Evolutionary conservation across 2,888 invertebrate genomes (phyloP), one percentile per base, ranked within the genome.

Genomic region (Lypha dubia): DNA sequence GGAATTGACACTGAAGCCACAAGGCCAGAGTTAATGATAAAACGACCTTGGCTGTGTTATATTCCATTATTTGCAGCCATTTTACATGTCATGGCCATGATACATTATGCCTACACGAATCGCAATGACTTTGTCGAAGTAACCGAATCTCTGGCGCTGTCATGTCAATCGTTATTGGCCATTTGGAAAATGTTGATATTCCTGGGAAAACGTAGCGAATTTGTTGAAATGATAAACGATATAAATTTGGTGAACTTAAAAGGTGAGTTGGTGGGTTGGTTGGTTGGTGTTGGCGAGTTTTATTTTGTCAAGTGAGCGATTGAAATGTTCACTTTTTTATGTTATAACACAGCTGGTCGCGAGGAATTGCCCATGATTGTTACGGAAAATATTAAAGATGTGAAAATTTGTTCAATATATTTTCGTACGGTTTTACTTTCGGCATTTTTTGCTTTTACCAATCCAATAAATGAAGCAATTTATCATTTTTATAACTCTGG

Each of bases 131-230:
- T 71, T 74, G 41, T 63, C 13, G 79, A 83, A 63, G 68, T 70
- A 1, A 83, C 74, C 15, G 83, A 83, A 41, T 62, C 79, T 11
- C 20, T 83, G 44, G 60, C 83, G 0, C 35, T 79, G 0, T 35
- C 56, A 11, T 79, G 62, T 49, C 83, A 83, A 17, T 63, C 62
- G 4, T 22, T 74, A 11, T 62, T 83, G 58, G 77, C 83, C 46
- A 63, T 83, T 46, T 70, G 56, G 56, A 83, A 83, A 63, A 68
- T 65, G 53, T 51, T 79, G 3, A 68, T 83, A 46, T 79, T 83
- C 7, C 13, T 79, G 0, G 32, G 3, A 0, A 79, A 83, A 49
- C 83, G 79, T 8, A 41, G 9, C 1, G 17, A 68, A 4, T 79
- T 79, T 58, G 0, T 79, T 5, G 17, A 63, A 11, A 32, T 79